Evolutionary conservation across 2,888 invertebrate species (phyloP).

Genomic region (Meandrusa payeni): DNA sequence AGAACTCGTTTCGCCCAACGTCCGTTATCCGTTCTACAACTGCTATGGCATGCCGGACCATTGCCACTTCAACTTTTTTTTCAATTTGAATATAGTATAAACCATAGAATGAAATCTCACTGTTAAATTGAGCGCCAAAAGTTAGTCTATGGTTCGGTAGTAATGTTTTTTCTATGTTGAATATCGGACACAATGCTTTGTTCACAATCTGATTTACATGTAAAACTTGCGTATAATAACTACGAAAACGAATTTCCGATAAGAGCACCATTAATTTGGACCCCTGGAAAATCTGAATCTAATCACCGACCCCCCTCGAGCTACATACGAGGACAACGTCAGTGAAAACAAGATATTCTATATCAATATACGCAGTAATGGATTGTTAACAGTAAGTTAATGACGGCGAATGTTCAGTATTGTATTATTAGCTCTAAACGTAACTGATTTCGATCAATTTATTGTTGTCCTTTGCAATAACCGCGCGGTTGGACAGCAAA

Average conservation of each 20-base stretch:
- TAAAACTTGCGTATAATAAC: conserved; percentile 45
- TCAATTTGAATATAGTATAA: too few species aligned
- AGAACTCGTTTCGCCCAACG: too few species aligned
- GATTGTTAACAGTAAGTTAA: conserved; percentile 43
- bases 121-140: too few species aligned
- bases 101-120: too few species aligned
- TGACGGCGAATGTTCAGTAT: conserved; percentile 27
- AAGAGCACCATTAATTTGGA: conserved; percentile 43
- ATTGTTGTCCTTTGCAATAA: conserved; percentile 55
- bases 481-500: conserved; percentile 40
- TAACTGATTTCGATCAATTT: conserved; percentile 46
- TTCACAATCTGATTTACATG: too few species aligned
- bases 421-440: conserved; percentile 21
- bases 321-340: conserved; percentile 17
- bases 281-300: conserved; percentile 41
- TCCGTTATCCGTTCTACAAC: too few species aligned
- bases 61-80: too few species aligned
- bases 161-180: too few species aligned
- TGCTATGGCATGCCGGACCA: too few species aligned
- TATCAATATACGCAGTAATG: conserved; percentile 35
- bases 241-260: conserved; percentile 62
- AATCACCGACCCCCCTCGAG: conserved; percentile 42
- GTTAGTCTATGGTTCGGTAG: too few species aligned
- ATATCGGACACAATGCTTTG: too few species aligned
- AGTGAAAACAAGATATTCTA: conserved; percentile 28